These are phyloP conservation scores for Corythaeola cristata DNA, from an alignment of 2,113 vertebrate species.

Conservation along the genomic window DNA sequence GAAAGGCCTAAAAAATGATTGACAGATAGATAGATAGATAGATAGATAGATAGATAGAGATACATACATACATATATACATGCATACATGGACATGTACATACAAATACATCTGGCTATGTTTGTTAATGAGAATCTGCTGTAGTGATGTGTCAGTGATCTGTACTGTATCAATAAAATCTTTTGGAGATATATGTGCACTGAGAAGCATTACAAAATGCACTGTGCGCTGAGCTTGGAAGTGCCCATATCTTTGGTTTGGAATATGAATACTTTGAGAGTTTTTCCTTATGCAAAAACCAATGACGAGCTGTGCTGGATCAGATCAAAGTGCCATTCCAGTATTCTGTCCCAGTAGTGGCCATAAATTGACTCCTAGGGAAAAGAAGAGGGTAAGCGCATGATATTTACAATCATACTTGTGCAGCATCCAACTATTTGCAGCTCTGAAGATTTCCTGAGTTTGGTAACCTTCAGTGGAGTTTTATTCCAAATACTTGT, in stretches of 20 bases:
- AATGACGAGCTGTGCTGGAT: neutral
- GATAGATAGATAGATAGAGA: neutral
- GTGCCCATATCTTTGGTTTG: neutral
- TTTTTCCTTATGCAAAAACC: neutral
- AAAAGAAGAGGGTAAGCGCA: neutral
- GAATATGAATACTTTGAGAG: neutral
- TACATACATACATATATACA: neutral
- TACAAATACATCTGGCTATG: neutral
- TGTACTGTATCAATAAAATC: neutral
- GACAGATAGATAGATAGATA: neutral
- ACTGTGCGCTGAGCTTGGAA: neutral
- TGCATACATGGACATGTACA: neutral
- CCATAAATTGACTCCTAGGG: neutral
- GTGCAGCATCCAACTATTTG: neutral
- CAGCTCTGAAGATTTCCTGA: neutral
- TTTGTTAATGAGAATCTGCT: neutral
- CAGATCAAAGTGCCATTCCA: neutral
- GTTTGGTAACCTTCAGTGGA: neutral
- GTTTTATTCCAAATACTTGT: neutral
- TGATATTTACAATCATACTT: neutral
- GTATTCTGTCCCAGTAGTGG: neutral
- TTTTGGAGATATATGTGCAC: accelerated
- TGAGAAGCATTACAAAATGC: neutral
- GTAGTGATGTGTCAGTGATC: neutral
- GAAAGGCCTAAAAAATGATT: neutral